A percentile compares a stretch with the other conserved stretches of the same genome.
These are phyloP conservation scores for Ypsolopha sequella DNA, from an alignment of 2,888 invertebrate genomes.

Conservation along the genomic window DNA sequence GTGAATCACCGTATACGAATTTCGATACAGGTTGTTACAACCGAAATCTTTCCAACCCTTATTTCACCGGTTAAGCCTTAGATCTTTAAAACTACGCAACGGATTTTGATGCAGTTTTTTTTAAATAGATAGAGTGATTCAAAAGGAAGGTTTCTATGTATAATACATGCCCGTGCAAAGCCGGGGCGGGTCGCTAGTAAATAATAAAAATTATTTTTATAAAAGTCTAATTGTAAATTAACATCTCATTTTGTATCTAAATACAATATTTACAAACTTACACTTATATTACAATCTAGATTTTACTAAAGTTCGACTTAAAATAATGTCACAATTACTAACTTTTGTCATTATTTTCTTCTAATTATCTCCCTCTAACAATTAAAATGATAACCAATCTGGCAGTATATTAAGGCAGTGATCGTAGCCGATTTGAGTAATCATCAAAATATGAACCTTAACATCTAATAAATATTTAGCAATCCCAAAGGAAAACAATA, in stretches of 20 bases:
- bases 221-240: slow-evolving; percentile 63
- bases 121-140: too few species aligned
- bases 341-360: slow-evolving; percentile 13
- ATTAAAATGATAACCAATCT: slow-evolving; percentile 12
- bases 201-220: slow-evolving; percentile 17
- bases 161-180: too few species aligned
- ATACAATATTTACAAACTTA: slow-evolving; percentile 69
- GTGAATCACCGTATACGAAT: too few species aligned
- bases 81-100: too few species aligned
- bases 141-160: too few species aligned
- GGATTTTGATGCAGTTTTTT: too few species aligned
- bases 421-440: slow-evolving; percentile 47
- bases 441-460: slow-evolving; percentile 23
- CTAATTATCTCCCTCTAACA: slow-evolving; percentile 12
- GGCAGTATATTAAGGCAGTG: slow-evolving; percentile 34
- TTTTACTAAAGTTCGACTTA: slow-evolving; percentile 14
- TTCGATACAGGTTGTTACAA: too few species aligned
- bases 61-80: too few species aligned
- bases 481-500: slow-evolving; percentile 53
- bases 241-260: slow-evolving; percentile 58
- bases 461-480: slow-evolving; percentile 19
- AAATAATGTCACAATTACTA: slow-evolving; percentile 29
- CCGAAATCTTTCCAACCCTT: too few species aligned
- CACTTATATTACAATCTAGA: slow-evolving; percentile 16
- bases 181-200: too few species aligned